Evolutionary conservation across 53 echinoderm and acorn worm genomes (phyloP).

Genomic region (Actinopyga echinites): DNA sequence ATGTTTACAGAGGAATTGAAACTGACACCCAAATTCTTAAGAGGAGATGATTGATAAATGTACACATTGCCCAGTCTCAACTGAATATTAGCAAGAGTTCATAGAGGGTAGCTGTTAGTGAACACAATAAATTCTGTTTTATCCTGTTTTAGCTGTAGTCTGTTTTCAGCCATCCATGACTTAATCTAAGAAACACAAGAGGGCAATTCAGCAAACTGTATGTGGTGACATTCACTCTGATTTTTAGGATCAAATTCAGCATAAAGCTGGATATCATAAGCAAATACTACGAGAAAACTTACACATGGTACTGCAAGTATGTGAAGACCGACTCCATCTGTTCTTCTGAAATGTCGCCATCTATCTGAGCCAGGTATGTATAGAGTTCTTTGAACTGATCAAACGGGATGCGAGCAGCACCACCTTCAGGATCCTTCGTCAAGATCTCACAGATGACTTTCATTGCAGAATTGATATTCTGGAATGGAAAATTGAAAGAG

Average conservation of each 20-base stretch:
- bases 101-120: no score
- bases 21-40: no score
- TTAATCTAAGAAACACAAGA: no score
- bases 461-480: constrained; percentile 96
- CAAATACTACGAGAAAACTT: constrained; percentile 26
- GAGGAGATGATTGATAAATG: no score
- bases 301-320: constrained; percentile 98
- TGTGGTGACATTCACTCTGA: no score
- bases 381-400: constrained; percentile 89
- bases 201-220: no score
- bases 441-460: constrained; percentile 93
- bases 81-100: no score
- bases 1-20: no score
- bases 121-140: no score
- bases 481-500: not conserved
- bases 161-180: no score
- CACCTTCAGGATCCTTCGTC: constrained; percentile 90
- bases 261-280: not conserved
- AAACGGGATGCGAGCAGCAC: constrained; percentile 79
- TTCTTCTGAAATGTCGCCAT: constrained; percentile 95
- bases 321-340: constrained; percentile 82
- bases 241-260: not conserved
- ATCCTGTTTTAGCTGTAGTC: no score
- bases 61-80: no score
- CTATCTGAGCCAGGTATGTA: constrained; percentile 94